Evolutionary conservation across 2,113 vertebrate genomes (phyloP).

Genomic region (Tiliqua scincoides): DNA sequence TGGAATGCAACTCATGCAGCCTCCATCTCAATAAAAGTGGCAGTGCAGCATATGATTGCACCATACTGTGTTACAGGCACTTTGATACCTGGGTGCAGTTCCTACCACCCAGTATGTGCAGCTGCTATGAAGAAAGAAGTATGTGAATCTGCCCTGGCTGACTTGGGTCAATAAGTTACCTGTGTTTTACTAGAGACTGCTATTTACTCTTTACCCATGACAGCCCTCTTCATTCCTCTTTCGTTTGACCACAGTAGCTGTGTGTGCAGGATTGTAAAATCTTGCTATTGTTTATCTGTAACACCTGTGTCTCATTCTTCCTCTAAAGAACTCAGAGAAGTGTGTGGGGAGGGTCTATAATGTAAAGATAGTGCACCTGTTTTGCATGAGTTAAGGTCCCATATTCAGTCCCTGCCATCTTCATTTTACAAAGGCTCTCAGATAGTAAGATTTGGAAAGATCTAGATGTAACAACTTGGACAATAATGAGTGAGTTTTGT

Average conservation of each 20-base stretch:
- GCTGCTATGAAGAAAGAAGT: not conserved
- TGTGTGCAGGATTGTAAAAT: not conserved
- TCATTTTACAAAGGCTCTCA: not conserved
- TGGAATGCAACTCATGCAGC: constrained; percentile 31
- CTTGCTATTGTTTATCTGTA: not conserved
- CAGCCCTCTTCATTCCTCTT: not conserved
- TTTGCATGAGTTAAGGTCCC: not conserved
- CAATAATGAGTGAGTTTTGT: not conserved
- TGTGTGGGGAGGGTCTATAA: not conserved
- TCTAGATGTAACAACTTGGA: not conserved
- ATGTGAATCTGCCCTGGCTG: not conserved
- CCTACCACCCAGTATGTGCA: not conserved
- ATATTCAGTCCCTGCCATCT: not conserved
- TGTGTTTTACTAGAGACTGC: not conserved
- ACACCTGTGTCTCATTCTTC: not conserved
- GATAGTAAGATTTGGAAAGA: not conserved
- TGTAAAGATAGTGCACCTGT: not conserved
- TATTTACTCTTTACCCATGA: not conserved
- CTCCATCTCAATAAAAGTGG: constrained; percentile 35
- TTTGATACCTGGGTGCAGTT: constrained; percentile 19
- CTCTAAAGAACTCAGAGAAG: not conserved
- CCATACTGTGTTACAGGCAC: constrained; percentile 27
- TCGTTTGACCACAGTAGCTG: not conserved
- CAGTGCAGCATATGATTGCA: constrained; percentile 41
- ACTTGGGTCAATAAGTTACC: not conserved